Base-by-base conservation (phyloP, 2,888 invertebrate genomes). In the Stenoptilia bipunctidactyla region DNA sequence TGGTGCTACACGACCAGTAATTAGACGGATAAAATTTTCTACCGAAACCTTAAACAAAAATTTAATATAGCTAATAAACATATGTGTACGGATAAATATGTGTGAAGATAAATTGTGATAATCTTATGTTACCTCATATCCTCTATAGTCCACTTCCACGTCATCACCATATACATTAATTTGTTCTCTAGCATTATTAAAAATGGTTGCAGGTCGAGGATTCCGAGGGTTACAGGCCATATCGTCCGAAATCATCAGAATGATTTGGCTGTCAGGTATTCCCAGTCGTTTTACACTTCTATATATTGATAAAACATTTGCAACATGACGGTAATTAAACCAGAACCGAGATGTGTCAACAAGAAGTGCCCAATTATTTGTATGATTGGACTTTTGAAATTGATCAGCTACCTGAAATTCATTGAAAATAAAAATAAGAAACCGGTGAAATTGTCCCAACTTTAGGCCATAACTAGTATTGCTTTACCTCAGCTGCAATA, bases 251-350 rank as follows among this genome's bases (percentile, higher is more conserved):
- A 99, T 91, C 99, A 99, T 99, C 40, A 99, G 75, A 49, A 99
- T 98, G 41, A 99, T 99, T 72, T 98, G 98, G 42, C 93, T 93
- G 69, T 99, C 98, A 0, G 98, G 98, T 53, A 99, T 98, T n/a
- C 99, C 99, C 2, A 99, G 85, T 12, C 98, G 87, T 74, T 99
- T 99, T 0, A 99, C 97, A 65, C 97, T 97, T 9, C 98, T 89
- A 67, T 99, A 99, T 46, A 99, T 96, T 0, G 98, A 99, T 13
- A 99, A 75, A 0, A 98, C 98, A 72, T 99, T 99, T 2, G 99
- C 98, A 20, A 98, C 97, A 89, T 99, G 99, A 4, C 99, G 89
- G 71, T 99, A 99, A 72, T 99, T 99, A 66, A 99, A 99, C 99
- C 99, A 99, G 75, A 99, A 99, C 41, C 98, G 85, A 1, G 98